These are phyloP conservation scores for Parus major DNA, from an alignment of 2,113 vertebrate genomes.

Conservation along the genomic window DNA sequence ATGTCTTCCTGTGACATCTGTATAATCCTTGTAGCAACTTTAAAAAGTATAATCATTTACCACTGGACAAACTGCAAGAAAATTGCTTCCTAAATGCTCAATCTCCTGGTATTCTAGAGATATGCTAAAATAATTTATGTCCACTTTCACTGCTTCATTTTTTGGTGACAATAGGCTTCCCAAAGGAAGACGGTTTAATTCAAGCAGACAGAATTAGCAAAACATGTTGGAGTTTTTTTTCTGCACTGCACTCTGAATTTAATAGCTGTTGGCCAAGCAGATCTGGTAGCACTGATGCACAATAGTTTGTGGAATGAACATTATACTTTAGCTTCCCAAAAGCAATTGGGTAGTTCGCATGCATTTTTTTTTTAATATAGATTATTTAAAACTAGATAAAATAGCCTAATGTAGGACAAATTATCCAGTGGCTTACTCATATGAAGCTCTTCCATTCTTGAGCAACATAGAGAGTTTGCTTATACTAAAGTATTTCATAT, in stretches of 20 bases:
- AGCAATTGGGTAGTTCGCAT: not conserved
- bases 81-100: not conserved
- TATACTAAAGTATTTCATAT: not conserved
- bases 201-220: not conserved
- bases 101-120: not conserved
- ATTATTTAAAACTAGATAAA: not conserved
- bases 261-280: not conserved
- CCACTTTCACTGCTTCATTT: not conserved
- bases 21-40: not conserved
- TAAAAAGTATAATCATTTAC: not conserved
- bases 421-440: not conserved
- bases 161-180: not conserved
- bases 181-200: not conserved
- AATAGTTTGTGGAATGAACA: not conserved
- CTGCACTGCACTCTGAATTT: not conserved
- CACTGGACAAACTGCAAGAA: not conserved
- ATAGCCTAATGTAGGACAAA: not conserved
- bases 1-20: not conserved
- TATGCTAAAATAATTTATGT: not conserved
- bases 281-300: not conserved
- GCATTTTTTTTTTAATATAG: not conserved
- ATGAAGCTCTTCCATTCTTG: not conserved
- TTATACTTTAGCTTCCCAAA: not conserved
- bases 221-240: not conserved
- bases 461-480: not conserved